These are phyloP conservation scores for Boleophthalmus pectinirostris DNA, from an alignment of 2,113 vertebrate genomes.

Conservation along the genomic window DNA sequence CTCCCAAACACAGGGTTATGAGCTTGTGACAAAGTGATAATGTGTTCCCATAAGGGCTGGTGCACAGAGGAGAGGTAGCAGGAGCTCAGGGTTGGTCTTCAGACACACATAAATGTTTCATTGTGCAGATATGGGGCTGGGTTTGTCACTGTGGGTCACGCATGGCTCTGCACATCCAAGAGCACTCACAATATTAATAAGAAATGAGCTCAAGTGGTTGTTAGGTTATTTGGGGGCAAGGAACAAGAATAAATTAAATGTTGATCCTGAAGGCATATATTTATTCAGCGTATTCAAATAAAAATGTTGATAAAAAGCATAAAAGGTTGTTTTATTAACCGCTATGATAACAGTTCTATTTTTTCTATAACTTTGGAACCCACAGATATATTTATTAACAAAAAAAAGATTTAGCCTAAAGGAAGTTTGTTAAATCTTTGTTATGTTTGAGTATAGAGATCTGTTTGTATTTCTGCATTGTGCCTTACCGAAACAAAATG, in stretches of 20 bases:
- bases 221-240: not conserved
- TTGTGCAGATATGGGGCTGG: conserved; percentile 25
- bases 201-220: conserved; percentile 10
- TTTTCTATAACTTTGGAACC: too few relatives aligned
- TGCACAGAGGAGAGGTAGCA: conserved; percentile 18
- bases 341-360: too few relatives aligned
- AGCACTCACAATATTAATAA: conserved; percentile 1
- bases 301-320: not conserved
- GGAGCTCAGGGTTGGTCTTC: conserved; percentile 57
- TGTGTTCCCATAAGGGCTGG: conserved; percentile 36
- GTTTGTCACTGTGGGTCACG: conserved; percentile 24
- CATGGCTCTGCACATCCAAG: conserved; percentile 13
- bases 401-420: too few relatives aligned
- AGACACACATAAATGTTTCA: conserved; percentile 61
- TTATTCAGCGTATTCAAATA: not conserved
- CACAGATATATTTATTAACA: too few relatives aligned
- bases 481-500: too few relatives aligned
- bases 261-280: not conserved
- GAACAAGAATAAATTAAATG: not conserved
- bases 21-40: conserved; percentile 53
- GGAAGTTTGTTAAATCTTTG: too few relatives aligned
- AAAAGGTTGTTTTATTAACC: too few relatives aligned
- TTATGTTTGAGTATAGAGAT: too few relatives aligned
- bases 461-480: too few relatives aligned
- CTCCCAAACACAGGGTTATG: conserved; percentile 25